Evolutionary conservation across 2,888 invertebrate species (phyloP).

Genomic region (Morpho deidamia): DNA sequence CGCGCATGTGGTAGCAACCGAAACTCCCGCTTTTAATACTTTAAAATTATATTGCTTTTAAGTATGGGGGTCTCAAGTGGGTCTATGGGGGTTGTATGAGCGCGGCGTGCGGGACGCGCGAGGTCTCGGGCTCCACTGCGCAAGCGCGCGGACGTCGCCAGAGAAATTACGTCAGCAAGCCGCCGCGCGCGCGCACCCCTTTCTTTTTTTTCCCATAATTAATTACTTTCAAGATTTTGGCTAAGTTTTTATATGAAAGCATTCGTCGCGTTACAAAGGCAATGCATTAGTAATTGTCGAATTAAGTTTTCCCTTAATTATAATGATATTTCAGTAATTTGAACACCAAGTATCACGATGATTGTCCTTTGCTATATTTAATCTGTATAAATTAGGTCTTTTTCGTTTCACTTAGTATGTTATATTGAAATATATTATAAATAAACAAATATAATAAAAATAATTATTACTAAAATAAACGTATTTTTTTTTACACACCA

Average conservation of each 20-base stretch:
- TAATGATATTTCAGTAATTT: too few relatives aligned
- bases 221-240: constrained; percentile 70
- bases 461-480: too few relatives aligned
- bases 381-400: too few relatives aligned
- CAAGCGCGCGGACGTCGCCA: constrained; percentile 38
- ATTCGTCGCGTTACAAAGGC: background rate
- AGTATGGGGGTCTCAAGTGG: constrained; percentile 1
- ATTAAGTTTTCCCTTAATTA: background rate
- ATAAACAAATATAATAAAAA: too few relatives aligned
- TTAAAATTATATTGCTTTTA: background rate
- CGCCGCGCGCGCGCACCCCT: constrained; percentile 62
- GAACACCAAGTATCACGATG: too few relatives aligned
- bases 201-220: constrained; percentile 72
- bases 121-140: constrained; percentile 59
- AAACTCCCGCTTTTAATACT: background rate
- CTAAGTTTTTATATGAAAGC: constrained; percentile 35
- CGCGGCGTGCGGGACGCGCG: constrained; percentile 61
- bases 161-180: constrained; percentile 64
- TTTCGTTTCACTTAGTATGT: too few relatives aligned
- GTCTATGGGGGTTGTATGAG: constrained; percentile 13
- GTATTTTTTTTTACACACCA: background rate
- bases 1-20: constrained; percentile 1
- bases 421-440: too few relatives aligned
- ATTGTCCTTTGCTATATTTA: too few relatives aligned
- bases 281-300: background rate